Evolutionary conservation across 2,797 vertebrate genomes (phyloP), one percentile per base, ranked within the genome.

Genomic region (Clarias pachynema): DNA sequence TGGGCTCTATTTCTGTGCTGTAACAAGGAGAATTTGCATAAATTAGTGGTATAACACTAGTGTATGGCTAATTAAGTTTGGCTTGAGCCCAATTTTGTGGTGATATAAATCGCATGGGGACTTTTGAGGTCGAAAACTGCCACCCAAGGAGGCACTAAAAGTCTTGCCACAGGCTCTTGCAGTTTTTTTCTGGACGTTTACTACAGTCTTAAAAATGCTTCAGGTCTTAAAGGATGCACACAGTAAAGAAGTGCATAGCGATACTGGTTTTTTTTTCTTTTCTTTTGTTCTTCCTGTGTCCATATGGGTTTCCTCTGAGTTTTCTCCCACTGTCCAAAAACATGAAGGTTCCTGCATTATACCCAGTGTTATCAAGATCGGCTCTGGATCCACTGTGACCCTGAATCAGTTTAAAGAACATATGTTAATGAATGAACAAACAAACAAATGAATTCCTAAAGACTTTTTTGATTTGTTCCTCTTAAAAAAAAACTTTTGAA

Each of bases 51-150:
- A 20, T 49, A 49, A 49, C 4, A 4, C 16, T 26, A 7, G 34
- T 29, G 16, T 80, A 49, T 49, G 44, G n/a, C 40, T 66, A 66
- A 80, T 80, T 80, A 80, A 80, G 40, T 29, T 49, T n/a, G n/a
- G 8, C 5, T 65, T 80, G 4, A 49, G 59, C 2, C 15, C 62
- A 80, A 79, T 80, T 80, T 66, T 80, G 37, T 49, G 60, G 78
- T 10, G 9, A 66, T 49, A 44, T 80, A 29, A 80, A 80, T 65
- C 24, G 4, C 9, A 3, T 4, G 26, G 22, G 24, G 59, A 79
- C 44, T 63, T 79, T 4, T 29, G 24, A 66, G 34, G 16, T 26
- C 14, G 62, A 59, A 20, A 78, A 15, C 53, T 59, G 44, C 77
- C 77, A 79, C 77, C 77, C 77, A 63, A 26, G 37, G 37, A 63